A percentile compares a stretch with the other conserved stretches of the same genome.
phyloP scores from a whole-genome alignment of 1,140 invertebrate species.

The Argopecten irradians region DNA sequence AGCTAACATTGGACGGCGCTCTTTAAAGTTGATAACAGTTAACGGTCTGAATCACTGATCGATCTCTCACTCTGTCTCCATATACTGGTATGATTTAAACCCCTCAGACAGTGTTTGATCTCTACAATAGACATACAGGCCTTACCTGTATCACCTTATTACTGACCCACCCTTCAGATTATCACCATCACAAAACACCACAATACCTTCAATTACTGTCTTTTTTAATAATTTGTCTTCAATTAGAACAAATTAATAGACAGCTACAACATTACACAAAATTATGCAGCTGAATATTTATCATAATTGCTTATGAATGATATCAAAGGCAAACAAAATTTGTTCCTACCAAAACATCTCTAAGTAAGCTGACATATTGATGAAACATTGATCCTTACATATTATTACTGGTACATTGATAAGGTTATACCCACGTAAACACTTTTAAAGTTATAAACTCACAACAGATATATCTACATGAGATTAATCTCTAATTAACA shows the following conservation, averaged over 20 bases:
- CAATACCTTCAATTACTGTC: not conserved
- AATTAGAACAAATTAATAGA: too few species aligned
- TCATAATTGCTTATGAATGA: too few species aligned
- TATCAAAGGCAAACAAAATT: too few species aligned
- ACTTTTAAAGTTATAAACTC: not conserved
- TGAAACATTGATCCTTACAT: not conserved
- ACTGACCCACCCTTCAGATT: not conserved
- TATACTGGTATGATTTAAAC: not conserved
- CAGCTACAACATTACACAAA: too few species aligned
- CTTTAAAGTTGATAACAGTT: not conserved
- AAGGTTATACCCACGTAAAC: not conserved
- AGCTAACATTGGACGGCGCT: not conserved
- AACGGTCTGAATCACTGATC: not conserved
- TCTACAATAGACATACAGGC: not conserved
- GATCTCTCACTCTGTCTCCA: not conserved
- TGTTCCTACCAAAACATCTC: not conserved
- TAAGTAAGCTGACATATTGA: not conserved
- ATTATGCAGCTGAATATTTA: too few species aligned
- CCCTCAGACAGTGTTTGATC: slow-evolving; percentile 1
- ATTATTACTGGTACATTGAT: not conserved
- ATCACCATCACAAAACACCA: not conserved
- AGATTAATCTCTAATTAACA: not conserved
- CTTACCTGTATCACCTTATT: not conserved
- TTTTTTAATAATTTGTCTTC: too few species aligned
- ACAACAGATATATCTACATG: not conserved